Conservation (phyloP, 2,113 vertebrate species). For the Talpa occidentalis region DNA sequence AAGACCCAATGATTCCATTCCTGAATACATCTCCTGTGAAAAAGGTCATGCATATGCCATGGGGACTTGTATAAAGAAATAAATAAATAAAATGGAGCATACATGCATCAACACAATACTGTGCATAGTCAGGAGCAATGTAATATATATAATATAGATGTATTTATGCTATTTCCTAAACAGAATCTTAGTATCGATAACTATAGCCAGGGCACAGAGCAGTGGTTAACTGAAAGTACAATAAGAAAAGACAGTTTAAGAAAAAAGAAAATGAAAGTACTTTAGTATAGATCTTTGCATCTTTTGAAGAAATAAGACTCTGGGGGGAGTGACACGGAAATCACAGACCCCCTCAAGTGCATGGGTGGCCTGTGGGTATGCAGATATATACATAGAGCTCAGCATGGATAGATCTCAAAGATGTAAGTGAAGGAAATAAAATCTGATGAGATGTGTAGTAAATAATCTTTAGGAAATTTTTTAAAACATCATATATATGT, state of each 20-base stretch:
- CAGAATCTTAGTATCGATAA: not conserved
- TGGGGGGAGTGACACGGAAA: not conserved
- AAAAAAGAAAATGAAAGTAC: too few relatives aligned
- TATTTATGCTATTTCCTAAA: not conserved
- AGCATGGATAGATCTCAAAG: not conserved
- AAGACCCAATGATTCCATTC: not conserved
- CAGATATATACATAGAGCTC: not conserved
- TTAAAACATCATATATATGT: not conserved
- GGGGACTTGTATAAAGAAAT: not conserved
- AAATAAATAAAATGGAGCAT: not conserved
- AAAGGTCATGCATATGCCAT: not conserved
- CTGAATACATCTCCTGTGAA: not conserved
- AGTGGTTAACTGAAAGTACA: not conserved
- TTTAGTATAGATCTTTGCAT: not conserved
- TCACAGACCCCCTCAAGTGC: not conserved
- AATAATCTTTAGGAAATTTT: not conserved
- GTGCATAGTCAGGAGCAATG: not conserved
- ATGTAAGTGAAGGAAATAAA: not conserved
- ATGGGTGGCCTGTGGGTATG: not conserved
- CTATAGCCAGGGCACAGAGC: not conserved
- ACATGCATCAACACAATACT: not conserved
- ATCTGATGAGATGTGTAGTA: not conserved
- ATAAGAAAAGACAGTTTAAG: too few relatives aligned
- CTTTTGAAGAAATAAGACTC: not conserved
- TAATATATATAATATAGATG: not conserved